These are phyloP conservation scores for Ophion ventricosus DNA, from an alignment of 2,888 invertebrate species.

Conservation along the genomic window DNA sequence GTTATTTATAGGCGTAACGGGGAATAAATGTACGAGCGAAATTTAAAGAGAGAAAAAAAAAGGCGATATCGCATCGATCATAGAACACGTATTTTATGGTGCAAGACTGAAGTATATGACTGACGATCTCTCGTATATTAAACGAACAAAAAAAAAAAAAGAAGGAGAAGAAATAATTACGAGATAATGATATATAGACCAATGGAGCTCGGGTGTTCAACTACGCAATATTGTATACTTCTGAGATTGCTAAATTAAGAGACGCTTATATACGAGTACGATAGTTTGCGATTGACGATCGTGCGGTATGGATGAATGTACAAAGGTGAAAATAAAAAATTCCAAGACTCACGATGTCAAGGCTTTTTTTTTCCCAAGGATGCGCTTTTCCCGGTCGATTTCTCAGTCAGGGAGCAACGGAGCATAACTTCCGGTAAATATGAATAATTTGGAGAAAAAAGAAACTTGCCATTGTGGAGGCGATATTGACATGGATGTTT, in stretches of 20 bases:
- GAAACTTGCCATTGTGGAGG: too few species aligned
- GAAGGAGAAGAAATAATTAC: slow-evolving; percentile 18
- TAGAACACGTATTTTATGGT: slow-evolving; percentile 61
- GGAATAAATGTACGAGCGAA: background rate
- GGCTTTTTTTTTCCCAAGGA: background rate
- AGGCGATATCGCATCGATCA: slow-evolving; percentile 46
- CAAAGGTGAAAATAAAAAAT: slow-evolving; percentile 71
- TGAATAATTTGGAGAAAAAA: too few species aligned
- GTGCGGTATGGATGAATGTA: slow-evolving; percentile 69
- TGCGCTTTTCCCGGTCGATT: background rate
- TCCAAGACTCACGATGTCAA: slow-evolving; percentile 39
- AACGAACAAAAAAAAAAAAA: slow-evolving; percentile 42
- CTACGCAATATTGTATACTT: slow-evolving; percentile 65
- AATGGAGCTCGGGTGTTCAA: slow-evolving; percentile 66
- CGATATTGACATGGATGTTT: too few species aligned
- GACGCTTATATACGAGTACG: slow-evolving; percentile 51
- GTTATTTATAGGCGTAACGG: slow-evolving; percentile 18
- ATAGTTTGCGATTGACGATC: slow-evolving; percentile 59
- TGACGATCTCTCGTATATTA: slow-evolving; percentile 64
- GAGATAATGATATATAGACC: slow-evolving; percentile 62
- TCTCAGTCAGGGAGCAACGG: too few species aligned
- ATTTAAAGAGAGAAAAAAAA: slow-evolving; percentile 36
- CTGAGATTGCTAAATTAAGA: slow-evolving; percentile 69
- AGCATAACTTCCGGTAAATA: too few species aligned
- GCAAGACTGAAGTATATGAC: slow-evolving; percentile 76